Conservation (phyloP, 2,797 vertebrate species). For the Propithecus perrieri region DNA sequence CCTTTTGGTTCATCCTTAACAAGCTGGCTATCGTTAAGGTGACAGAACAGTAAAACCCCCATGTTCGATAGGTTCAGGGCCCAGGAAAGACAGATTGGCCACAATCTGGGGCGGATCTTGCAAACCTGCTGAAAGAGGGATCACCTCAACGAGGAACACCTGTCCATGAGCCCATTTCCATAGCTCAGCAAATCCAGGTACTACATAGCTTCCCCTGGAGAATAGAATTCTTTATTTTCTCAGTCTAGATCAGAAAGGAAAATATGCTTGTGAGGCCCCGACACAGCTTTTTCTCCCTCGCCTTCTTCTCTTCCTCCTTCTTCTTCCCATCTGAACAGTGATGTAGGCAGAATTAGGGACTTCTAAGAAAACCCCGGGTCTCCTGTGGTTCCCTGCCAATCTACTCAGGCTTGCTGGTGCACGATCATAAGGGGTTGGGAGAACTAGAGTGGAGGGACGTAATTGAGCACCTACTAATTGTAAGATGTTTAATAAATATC, state of each 20-base stretch:
- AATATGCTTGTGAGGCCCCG: neutral
- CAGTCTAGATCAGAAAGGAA: neutral
- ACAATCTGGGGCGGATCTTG: neutral
- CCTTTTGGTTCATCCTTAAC: constrained; percentile 56
- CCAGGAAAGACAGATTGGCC: constrained; percentile 7
- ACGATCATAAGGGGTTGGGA: neutral
- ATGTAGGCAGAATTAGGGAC: neutral
- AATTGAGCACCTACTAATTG: neutral
- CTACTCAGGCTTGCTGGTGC: neutral
- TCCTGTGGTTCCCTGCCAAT: neutral
- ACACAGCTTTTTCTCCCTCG: neutral
- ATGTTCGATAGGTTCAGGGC: neutral
- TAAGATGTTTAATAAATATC: neutral
- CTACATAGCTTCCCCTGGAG: neutral
- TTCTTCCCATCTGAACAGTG: neutral
- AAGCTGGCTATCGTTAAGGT: constrained; percentile 44
- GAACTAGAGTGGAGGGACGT: neutral
- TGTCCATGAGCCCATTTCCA: neutral
- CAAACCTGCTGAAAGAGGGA: neutral
- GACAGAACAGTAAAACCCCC: constrained; percentile 56
- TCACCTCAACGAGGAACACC: neutral
- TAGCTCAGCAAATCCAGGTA: neutral
- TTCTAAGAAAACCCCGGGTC: neutral
- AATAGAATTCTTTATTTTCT: neutral
- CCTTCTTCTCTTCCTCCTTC: neutral